Conservation (phyloP, 92 coral and sea anemone genomes). For the Ricordea florida region DNA sequence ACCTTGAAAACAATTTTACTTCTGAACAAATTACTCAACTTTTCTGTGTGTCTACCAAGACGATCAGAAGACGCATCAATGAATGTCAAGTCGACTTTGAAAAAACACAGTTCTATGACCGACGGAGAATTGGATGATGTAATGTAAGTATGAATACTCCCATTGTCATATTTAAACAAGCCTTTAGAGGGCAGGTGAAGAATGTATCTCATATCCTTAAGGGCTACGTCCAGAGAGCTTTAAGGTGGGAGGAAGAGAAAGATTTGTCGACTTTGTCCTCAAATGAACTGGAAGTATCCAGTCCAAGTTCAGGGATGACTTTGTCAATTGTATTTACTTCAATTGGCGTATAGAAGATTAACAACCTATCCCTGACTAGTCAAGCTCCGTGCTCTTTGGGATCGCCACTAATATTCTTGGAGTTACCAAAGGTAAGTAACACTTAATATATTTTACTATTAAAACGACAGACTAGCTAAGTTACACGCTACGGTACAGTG, state of each 20-base stretch:
- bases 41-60: slow-evolving; percentile 7
- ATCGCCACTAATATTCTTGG: neutral
- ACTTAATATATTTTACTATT: too few relatives aligned
- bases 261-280: neutral
- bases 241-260: neutral
- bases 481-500: too few relatives aligned
- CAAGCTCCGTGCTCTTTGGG: neutral
- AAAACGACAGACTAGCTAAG: too few relatives aligned
- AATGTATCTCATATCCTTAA: neutral
- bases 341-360: neutral
- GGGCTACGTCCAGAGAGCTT: neutral
- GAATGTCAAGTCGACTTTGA: too few relatives aligned
- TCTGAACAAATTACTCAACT: neutral
- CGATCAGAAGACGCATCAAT: slow-evolving; percentile 2
- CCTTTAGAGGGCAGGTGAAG: neutral
- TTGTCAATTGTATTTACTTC: neutral
- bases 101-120: too few relatives aligned
- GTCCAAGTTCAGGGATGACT: neutral
- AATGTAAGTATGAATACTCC: too few relatives aligned
- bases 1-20: neutral
- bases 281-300: neutral
- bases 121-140: too few relatives aligned
- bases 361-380: neutral
- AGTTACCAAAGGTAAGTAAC: neutral
- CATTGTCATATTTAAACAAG: too few relatives aligned